Evolutionary conservation across 2,797 vertebrate species (phyloP), one percentile per base, ranked within the genome.

Genomic region (Lacerta viridis): DNA sequence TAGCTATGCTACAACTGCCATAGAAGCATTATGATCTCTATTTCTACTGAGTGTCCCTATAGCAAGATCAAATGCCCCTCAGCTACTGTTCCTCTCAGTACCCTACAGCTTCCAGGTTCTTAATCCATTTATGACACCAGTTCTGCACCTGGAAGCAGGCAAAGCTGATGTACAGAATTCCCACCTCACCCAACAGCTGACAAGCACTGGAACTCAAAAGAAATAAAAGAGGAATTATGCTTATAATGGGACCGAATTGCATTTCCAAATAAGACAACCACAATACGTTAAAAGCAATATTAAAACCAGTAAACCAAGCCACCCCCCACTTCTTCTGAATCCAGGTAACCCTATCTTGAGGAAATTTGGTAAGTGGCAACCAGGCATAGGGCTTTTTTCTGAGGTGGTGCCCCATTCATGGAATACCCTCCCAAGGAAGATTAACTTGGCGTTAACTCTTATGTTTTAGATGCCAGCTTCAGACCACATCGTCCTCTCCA

Each of bases 141-240:
- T 0, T 0, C 66, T 1, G 4, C 6, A 29, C 0, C 18, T 6
- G 5, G 61, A 80, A 68, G 13, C 25, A 7, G 46, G 55, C 27
- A 41, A 79, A 79, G 10, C 29, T 3, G 3, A 3, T 79, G 11
- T 23, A 61, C 83, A 76, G 77, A 92, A 76, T 0, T 55, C 50
- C 50, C 85, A 71, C 5, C 79, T 80, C 80, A 3, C 75, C 80
- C 61, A 55, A 23, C 84, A 23, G 82, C 59, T 84, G 86, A 72
- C 2, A n/a, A 68, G 33, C 59, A 43, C 27, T 41, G 11, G 36
- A 82, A 66, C 23, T 41, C 61, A 41, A 64, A 6, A 36, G 23
- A 81, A 64, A 33, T 27, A 81, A 64, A 78, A 66, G 3, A 3
- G 25, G 33, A 66, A 66, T 15, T 59, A 7, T 66, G 23, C 25